A percentile compares a stretch with the other conserved stretches of the same genome.
Conservation (phyloP, 2,888 invertebrate genomes). For the Panopea generosa region DNA sequence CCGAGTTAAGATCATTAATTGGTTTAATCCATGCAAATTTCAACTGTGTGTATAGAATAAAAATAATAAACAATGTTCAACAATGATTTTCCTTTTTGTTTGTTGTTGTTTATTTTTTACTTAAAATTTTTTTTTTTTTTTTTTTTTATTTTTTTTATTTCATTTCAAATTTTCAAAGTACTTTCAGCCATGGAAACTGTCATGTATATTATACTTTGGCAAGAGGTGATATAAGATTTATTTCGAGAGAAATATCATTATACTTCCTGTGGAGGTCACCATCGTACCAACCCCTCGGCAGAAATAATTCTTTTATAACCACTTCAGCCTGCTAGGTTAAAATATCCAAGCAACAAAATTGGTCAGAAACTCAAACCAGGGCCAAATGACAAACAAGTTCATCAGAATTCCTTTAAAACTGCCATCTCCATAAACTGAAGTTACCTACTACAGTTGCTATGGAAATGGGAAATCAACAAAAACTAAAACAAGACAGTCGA, state of each 20-base stretch:
- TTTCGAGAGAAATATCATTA: slow-evolving; percentile 13
- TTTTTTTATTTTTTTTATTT: too few relatives aligned
- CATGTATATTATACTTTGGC: background rate
- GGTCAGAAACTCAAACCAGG: slow-evolving; percentile 1
- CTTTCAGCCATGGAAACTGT: too few relatives aligned
- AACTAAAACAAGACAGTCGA: background rate
- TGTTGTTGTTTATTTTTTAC: too few relatives aligned
- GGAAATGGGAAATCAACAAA: slow-evolving; percentile 5
- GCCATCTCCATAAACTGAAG: slow-evolving; percentile 7
- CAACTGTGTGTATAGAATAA: too few relatives aligned
- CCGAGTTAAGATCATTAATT: too few relatives aligned
- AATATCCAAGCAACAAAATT: background rate
- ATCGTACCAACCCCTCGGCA: too few relatives aligned
- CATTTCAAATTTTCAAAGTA: too few relatives aligned
- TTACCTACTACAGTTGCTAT: slow-evolving; percentile 12
- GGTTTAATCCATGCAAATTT: too few relatives aligned
- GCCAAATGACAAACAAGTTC: slow-evolving; percentile 2
- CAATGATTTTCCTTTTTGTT: too few relatives aligned
- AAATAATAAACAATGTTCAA: too few relatives aligned
- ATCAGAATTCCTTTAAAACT: slow-evolving; percentile 3
- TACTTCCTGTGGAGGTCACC: slow-evolving; percentile 8
- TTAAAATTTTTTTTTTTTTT: too few relatives aligned
- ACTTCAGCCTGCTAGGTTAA: slow-evolving; percentile 4
- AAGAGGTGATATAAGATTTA: slow-evolving; percentile 21
- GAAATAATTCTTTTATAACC: slow-evolving; percentile 32